Conservation (phyloP, 2,888 invertebrate species). For the Itoplectis maculator region DNA sequence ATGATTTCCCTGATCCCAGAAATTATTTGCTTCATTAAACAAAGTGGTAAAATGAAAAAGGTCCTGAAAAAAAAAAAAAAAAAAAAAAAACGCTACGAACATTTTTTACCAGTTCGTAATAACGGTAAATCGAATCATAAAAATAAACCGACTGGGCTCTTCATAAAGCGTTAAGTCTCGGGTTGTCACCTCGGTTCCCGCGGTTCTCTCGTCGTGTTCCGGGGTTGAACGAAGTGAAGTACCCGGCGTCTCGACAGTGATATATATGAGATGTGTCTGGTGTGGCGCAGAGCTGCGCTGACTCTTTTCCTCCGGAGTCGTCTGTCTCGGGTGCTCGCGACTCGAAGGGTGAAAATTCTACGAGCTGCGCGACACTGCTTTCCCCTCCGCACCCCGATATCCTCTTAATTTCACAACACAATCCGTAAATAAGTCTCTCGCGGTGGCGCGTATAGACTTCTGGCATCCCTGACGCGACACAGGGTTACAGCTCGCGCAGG, state of each 20-base stretch:
- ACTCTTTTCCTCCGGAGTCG: slow-evolving; percentile 10
- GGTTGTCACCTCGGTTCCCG: not conserved
- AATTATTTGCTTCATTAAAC: too few species aligned
- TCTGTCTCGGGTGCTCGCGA: not conserved
- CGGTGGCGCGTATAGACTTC: slow-evolving; percentile 12
- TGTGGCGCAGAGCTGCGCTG: slow-evolving; percentile 4
- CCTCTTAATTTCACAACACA: slow-evolving; percentile 79
- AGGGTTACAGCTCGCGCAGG: slow-evolving; percentile 15
- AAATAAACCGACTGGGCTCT: not conserved
- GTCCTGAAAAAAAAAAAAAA: too few species aligned
- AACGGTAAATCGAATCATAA: not conserved
- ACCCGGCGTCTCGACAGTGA: slow-evolving; percentile 9
- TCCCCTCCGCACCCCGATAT: slow-evolving; percentile 52
- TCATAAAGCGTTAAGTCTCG: not conserved
- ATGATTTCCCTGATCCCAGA: too few species aligned
- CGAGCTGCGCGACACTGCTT: not conserved
- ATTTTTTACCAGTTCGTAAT: not conserved
- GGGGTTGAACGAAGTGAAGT: slow-evolving; percentile 7
- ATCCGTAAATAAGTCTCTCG: slow-evolving; percentile 76
- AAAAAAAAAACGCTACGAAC: too few species aligned
- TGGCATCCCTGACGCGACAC: slow-evolving; percentile 42
- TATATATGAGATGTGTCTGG: slow-evolving; percentile 5
- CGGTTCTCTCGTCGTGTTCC: not conserved
- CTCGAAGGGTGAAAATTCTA: slow-evolving; percentile 34
- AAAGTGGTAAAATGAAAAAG: too few species aligned